phyloP scores from a whole-genome alignment of 2,113 vertebrate species.

The Chlorodrepanis virens region DNA sequence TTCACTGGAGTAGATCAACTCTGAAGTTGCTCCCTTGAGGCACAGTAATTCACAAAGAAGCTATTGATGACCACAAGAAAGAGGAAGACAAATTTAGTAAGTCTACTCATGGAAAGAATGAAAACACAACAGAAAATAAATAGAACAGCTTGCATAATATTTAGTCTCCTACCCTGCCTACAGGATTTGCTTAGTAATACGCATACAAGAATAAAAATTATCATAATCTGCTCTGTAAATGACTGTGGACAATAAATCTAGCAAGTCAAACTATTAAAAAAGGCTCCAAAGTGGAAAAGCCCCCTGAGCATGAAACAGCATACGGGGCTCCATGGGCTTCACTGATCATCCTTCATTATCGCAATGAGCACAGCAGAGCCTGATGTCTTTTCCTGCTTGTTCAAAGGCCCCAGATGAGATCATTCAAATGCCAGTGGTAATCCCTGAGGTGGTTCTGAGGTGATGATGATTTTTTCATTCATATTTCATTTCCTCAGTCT shows the following conservation, averaged over 20 bases:
- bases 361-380: not conserved
- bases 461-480: not conserved
- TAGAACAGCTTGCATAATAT: not conserved
- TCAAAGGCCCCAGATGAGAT: not conserved
- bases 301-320: not conserved
- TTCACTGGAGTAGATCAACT: not conserved
- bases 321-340: not conserved
- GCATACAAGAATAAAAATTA: not conserved
- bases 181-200: not conserved
- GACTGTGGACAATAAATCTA: not conserved
- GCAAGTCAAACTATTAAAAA: not conserved
- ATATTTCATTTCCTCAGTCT: not conserved
- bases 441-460: not conserved
- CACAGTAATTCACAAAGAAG: not conserved
- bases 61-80: not conserved
- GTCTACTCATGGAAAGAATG: not conserved
- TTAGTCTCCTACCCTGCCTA: not conserved
- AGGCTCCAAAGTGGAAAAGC: not conserved
- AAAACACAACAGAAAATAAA: conserved; percentile 2
- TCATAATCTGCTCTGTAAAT: not conserved
- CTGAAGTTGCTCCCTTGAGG: not conserved
- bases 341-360: not conserved
- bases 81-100: not conserved
- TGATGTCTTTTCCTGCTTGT: not conserved
- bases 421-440: not conserved